A percentile compares a stretch with the other conserved stretches of the same genome.
phyloP scores from a whole-genome alignment of 1,140 invertebrate species.

The Ceratina australensis region DNA sequence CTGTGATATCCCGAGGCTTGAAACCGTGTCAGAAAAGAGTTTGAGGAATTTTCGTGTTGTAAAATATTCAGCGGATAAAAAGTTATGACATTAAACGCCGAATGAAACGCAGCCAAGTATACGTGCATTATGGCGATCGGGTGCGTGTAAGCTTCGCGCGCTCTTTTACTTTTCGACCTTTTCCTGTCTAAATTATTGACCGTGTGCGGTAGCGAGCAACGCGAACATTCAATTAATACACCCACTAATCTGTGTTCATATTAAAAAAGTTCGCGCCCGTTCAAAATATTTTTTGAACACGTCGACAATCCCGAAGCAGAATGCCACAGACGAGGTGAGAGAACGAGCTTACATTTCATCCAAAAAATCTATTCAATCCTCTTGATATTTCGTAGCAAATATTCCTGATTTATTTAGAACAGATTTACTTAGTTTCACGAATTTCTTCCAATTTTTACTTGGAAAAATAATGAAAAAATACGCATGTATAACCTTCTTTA shows the following conservation, averaged over 20 bases:
- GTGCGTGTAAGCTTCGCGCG: slow-evolving; percentile 61
- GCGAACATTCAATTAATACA: background rate
- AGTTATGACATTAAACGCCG: slow-evolving; percentile 46
- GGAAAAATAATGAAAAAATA: slow-evolving; percentile 15
- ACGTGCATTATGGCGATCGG: slow-evolving; percentile 73
- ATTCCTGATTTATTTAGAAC: background rate
- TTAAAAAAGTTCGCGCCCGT: slow-evolving; percentile 33
- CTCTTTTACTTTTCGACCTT: slow-evolving; percentile 57
- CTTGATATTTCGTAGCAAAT: slow-evolving; percentile 1
- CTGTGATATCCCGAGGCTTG: slow-evolving; percentile 8
- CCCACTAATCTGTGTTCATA: background rate
- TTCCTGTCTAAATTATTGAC: slow-evolving; percentile 40
- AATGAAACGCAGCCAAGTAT: slow-evolving; percentile 50
- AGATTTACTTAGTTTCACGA: background rate
- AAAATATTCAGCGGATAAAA: background rate
- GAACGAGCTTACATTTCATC: slow-evolving; percentile 49
- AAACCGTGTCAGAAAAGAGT: slow-evolving; percentile 19
- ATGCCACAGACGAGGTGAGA: slow-evolving; percentile 77
- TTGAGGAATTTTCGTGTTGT: slow-evolving; percentile 30
- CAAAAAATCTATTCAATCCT: slow-evolving; percentile 26
- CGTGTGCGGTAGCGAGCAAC: slow-evolving; percentile 20
- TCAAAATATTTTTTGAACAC: slow-evolving; percentile 62
- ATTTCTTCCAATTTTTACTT: background rate
- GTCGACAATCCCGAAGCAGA: slow-evolving; percentile 68
- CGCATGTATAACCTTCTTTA: slow-evolving; percentile 57